These are phyloP conservation scores for Drosophila trapezifrons DNA, from an alignment of 1,140 invertebrate genomes.

Conservation along the genomic window DNA sequence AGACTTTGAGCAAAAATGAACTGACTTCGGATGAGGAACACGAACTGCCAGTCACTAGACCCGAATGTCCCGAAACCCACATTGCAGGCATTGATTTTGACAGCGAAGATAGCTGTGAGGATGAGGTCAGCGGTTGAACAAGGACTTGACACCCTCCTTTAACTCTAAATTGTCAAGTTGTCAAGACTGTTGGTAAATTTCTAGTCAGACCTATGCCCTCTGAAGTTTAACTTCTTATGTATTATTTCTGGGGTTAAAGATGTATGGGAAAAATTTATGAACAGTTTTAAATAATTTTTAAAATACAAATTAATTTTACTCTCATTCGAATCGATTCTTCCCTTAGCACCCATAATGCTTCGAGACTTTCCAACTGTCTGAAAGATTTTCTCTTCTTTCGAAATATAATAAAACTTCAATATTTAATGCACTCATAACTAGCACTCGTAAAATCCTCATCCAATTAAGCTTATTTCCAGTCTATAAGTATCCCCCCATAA, in stretches of 20 bases:
- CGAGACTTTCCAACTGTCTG: too few species aligned
- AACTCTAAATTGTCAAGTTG: neutral
- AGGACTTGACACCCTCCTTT: too few species aligned
- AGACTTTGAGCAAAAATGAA: neutral
- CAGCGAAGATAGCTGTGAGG: slow-evolving; percentile 3
- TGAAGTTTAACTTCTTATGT: too few species aligned
- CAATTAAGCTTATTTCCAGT: neutral
- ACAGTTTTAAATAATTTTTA: too few species aligned
- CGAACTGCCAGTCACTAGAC: slow-evolving; percentile 10
- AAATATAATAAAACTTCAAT: neutral
- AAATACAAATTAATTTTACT: too few species aligned
- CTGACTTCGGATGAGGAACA: neutral
- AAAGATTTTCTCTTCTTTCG: neutral
- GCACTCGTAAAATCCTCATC: neutral
- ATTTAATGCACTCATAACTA: neutral
- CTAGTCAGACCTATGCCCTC: neutral
- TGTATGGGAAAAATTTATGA: too few species aligned
- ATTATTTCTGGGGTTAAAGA: too few species aligned
- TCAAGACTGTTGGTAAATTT: neutral
- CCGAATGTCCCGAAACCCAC: slow-evolving; percentile 30
- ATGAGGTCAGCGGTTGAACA: neutral
- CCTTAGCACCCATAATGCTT: too few species aligned
- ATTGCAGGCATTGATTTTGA: slow-evolving; percentile 7
- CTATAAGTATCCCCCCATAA: neutral
- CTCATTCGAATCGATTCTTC: neutral